Base-by-base conservation (phyloP, 2,113 vertebrate species). In the Heterocephalus glaber region DNA sequence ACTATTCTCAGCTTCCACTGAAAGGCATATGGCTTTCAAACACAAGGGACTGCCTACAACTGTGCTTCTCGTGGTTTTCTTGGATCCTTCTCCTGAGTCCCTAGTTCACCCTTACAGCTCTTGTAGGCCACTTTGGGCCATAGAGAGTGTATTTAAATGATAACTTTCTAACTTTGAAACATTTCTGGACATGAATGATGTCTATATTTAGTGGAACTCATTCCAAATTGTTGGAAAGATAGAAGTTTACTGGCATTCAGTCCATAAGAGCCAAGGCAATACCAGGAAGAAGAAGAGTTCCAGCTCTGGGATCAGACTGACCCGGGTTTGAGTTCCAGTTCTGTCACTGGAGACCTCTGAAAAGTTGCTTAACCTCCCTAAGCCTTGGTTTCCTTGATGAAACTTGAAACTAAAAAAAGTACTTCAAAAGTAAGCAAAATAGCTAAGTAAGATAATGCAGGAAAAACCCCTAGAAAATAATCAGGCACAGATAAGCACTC, bases 191-290 rank as follows among this genome's bases (percentile, higher is more conserved):
- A 30, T 84, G 56, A 94, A 74, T 61, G 90, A n/a, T 83, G 17
- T 44, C 38, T 86, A 9, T 33, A 38, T 10, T 44, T 14, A 26
- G 1, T 17, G 35, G 28, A 52, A 47, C 11, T 44, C 60, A 81
- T 70, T 61, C 63, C 63, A 49, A 80, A 58, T 49, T 83, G 28
- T 86, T 93, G 76, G 58, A 95, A 95, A 82, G 86, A 52, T 47
- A 3, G n/a, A 52, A 65, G 28, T 63, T 86, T 49, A n/a, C 56
- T 72, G 80, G 12, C 77, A 70, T 63, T 77, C 58, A 72, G 35
- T 88, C 11, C 20, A 22, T 22, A 70, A 89, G 84, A 86, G 4
- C 65, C 41, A 74, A 93, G 17, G 28, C 33, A 93, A 19, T 76
- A 47, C 13, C 22, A 47, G 35, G 7, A 93, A 91, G 6, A 54